Base-by-base conservation (phyloP, 2,888 invertebrate genomes). In the Embidobia sp. region DNA sequence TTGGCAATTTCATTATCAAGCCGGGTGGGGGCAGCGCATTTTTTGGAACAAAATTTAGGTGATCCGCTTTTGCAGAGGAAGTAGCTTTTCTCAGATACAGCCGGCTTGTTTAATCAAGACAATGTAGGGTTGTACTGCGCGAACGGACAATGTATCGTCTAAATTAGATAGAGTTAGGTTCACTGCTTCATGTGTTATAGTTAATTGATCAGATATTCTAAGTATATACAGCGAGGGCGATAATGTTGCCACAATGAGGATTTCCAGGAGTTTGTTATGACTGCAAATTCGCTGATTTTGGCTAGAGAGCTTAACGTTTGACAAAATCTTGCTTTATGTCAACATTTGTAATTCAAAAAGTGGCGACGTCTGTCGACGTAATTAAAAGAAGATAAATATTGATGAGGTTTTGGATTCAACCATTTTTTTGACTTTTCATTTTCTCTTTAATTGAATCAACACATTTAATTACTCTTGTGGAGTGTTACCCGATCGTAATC, bases 121-220 rank as follows among this genome's bases (percentile, higher is more conserved):
- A 67, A 67, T 46, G 37, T 46, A 16, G 15, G 55, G 26, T 67
- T 55, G 55, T 67, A 53, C n/a, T 19, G 66, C 27, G 13, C 26
- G 37, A 35, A 35, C 46, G 40, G 57, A 67, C 67, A 67, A 57
- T 67, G 67, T 67, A 46, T 46, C 46, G 67, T 48, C 57, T 37
- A 67, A 67, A 70, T 70, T 70, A 70, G 69, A 61, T 61, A 61
- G 51, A 70, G 59, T 51, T 57, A 33, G 48, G 31, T 48, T 40
- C 22, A 19, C 11, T 19, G 31, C 42, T 49, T 67, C 49, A 59
- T 70, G 51, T 51, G 59, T 59, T 70, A 51, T 42, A 44, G 69
- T 51, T 57, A 70, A 59, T 70, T 59, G 59, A 70, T 70, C 69
- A 49, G 69, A 70, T 70, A 69, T 69, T 57, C 57, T 29, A 59